These are phyloP conservation scores for Vanessa cardui DNA, from an alignment of 2,888 invertebrate genomes.

Conservation along the genomic window DNA sequence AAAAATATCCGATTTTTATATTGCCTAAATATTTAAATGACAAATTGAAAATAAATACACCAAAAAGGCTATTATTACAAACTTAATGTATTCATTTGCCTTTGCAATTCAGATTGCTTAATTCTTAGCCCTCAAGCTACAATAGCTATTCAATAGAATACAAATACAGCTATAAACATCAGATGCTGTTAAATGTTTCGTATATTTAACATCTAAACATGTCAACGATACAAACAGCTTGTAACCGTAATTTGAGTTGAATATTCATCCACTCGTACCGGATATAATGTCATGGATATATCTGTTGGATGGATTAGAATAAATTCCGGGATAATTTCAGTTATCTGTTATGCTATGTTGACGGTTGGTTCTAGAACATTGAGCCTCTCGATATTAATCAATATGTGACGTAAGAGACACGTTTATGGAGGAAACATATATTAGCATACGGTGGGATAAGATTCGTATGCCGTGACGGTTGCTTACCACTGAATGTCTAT, in stretches of 20 bases:
- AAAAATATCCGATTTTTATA: no score
- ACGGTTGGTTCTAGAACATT: neutral
- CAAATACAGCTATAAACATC: neutral
- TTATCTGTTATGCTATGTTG: neutral
- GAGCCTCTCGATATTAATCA: no score
- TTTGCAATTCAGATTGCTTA: neutral
- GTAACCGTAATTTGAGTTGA: slow-evolving; percentile 32
- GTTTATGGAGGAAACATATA: no score
- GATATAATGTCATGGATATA: slow-evolving; percentile 3
- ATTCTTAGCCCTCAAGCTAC: neutral
- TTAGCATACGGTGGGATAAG: no score
- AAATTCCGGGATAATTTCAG: slow-evolving; percentile 7
- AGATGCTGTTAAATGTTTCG: neutral
- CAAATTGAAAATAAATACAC: neutral
- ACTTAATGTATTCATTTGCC: neutral
- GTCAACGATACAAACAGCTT: slow-evolving; percentile 25
- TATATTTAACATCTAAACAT: slow-evolving; percentile 20
- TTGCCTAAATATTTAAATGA: no score
- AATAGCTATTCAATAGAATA: neutral
- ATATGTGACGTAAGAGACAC: no score
- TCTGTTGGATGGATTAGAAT: slow-evolving; percentile 23
- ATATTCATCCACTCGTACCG: slow-evolving; percentile 32
- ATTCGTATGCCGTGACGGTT: no score
- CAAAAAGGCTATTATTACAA: neutral
- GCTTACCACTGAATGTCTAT: no score